A percentile compares a stretch with the other conserved stretches of the same genome.
These are phyloP conservation scores for Leptothorax acervorum DNA, from an alignment of 2,888 invertebrate species.

Conservation along the genomic window DNA sequence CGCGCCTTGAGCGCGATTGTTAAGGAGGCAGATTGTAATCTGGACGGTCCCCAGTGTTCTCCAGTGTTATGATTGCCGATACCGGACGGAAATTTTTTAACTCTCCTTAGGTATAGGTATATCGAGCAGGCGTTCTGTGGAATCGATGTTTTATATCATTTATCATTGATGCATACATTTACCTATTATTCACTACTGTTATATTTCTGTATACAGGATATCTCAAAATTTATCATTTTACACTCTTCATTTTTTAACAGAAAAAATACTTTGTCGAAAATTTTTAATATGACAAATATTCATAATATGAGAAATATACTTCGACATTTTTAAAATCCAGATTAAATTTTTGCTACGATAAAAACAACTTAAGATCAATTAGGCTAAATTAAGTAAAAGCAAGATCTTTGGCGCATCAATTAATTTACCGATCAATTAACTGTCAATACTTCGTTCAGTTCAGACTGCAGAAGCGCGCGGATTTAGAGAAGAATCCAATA, in stretches of 20 bases:
- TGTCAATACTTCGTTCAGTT: neutral
- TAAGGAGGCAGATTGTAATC: conserved; percentile 79
- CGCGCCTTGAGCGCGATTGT: conserved; percentile 62
- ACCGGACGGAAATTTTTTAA: conserved; percentile 15
- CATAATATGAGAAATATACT: too few relatives aligned
- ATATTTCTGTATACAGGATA: neutral
- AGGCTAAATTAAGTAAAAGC: neutral
- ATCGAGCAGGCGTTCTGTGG: neutral
- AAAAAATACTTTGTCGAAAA: neutral
- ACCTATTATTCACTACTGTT: neutral
- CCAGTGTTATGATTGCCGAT: conserved; percentile 75
- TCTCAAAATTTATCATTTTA: neutral
- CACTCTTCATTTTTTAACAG: too few relatives aligned
- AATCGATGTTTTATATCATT: neutral
- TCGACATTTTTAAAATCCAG: neutral
- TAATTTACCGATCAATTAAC: neutral
- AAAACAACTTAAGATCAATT: neutral
- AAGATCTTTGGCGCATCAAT: neutral
- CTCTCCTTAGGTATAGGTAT: neutral
- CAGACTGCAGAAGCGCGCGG: neutral
- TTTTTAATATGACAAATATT: neutral
- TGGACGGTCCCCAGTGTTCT: conserved; percentile 74
- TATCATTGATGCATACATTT: neutral
- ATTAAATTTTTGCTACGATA: neutral
- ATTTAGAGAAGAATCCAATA: neutral